phyloP scores from a whole-genome alignment of 2,888 invertebrate species.

The Andrena minutula region DNA sequence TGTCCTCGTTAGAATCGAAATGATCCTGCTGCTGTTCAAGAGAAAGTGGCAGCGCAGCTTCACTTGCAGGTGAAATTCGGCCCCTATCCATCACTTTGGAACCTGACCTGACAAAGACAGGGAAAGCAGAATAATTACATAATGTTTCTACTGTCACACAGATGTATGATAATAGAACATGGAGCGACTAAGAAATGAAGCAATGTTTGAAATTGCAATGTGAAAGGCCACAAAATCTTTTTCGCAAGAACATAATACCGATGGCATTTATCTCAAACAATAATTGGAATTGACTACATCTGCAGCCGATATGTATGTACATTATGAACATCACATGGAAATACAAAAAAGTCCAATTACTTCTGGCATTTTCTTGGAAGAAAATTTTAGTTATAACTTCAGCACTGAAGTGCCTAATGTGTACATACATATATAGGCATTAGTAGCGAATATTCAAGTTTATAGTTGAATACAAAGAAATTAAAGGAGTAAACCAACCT shows the following conservation, averaged over 20 bases:
- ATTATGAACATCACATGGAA: slow-evolving; percentile 4
- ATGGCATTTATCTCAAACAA: slow-evolving; percentile 24
- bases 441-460: slow-evolving; percentile 17
- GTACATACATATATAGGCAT: slow-evolving; percentile 47
- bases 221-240: slow-evolving; percentile 55
- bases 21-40: slow-evolving; percentile 82
- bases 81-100: slow-evolving; percentile 89
- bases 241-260: slow-evolving; percentile 34
- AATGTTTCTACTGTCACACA: background rate
- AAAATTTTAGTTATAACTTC: background rate
- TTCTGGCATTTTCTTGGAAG: too few species aligned
- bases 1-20: slow-evolving; percentile 82
- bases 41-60: slow-evolving; percentile 85
- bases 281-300: slow-evolving; percentile 12
- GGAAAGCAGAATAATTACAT: slow-evolving; percentile 14
- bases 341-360: background rate
- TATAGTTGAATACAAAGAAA: slow-evolving; percentile 45
- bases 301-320: slow-evolving; percentile 47
- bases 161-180: slow-evolving; percentile 11
- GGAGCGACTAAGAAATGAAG: slow-evolving; percentile 47
- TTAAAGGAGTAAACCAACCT: slow-evolving; percentile 81
- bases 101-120: slow-evolving; percentile 86
- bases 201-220: slow-evolving; percentile 50
- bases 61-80: slow-evolving; percentile 88
- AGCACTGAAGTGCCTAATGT: slow-evolving; percentile 2